Conservation (phyloP, 1,140 invertebrate species). For the Drosophila varians region DNA sequence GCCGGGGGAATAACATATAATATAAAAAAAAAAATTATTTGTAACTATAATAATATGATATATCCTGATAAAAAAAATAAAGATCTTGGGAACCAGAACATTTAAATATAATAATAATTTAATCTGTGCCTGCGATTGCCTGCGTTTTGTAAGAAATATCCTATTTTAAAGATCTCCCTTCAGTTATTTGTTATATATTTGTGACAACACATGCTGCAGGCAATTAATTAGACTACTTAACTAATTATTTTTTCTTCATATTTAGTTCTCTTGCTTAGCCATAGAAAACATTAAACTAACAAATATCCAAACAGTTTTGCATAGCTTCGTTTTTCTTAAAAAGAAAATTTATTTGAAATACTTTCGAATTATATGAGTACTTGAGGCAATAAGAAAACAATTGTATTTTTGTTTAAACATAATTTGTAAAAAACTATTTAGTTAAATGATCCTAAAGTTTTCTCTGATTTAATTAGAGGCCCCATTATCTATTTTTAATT, state of each 20-base stretch:
- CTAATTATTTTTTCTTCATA: constrained; percentile 41
- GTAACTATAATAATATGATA: not conserved
- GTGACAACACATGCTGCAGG: constrained; percentile 23
- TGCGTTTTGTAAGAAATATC: not conserved
- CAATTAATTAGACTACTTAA: constrained; percentile 71
- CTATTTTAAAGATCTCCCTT: constrained; percentile 35
- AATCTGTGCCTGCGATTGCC: constrained; percentile 23
- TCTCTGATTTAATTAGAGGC: constrained; percentile 5
- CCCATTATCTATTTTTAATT: constrained; percentile 20
- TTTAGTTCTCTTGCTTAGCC: constrained; percentile 41
- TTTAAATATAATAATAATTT: not conserved
- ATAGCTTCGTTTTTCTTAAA: not conserved
- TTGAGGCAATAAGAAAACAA: constrained; percentile 4
- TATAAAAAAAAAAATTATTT: not conserved
- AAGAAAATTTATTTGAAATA: constrained; percentile 23
- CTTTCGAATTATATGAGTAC: constrained; percentile 31
- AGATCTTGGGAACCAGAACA: not conserved
- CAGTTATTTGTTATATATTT: constrained; percentile 20
- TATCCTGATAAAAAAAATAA: not conserved
- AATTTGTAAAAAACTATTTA: constrained; percentile 16
- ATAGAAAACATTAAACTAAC: constrained; percentile 71
- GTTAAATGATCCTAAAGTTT: not conserved
- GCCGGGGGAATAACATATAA: constrained; percentile 41
- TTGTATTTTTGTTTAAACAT: not conserved
- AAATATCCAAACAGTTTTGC: constrained; percentile 52